Evolutionary conservation across 2,113 vertebrate genomes (phyloP).

Genomic region (Ascaphus truei): DNA sequence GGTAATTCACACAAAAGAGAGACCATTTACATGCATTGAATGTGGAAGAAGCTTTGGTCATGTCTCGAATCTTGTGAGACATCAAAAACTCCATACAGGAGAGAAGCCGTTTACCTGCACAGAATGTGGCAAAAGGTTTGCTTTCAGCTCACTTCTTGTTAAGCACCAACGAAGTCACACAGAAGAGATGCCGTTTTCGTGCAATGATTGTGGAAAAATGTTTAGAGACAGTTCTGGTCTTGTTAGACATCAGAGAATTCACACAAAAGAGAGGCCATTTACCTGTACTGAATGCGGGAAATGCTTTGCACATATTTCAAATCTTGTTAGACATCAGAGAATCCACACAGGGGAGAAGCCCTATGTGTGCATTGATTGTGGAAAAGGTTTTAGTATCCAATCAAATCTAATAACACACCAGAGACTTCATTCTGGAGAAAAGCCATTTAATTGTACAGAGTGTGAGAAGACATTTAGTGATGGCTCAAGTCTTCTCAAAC

Average conservation of each 20-base stretch:
- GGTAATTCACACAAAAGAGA: slow-evolving; percentile 37
- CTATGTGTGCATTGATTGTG: slow-evolving; percentile 25
- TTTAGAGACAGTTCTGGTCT: slow-evolving; percentile 35
- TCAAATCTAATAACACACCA: slow-evolving; percentile 29
- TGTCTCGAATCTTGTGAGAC: slow-evolving; percentile 35
- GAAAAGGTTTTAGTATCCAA: slow-evolving; percentile 31
- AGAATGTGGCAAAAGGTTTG: slow-evolving; percentile 35
- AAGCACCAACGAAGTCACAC: slow-evolving; percentile 39
- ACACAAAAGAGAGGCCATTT: slow-evolving; percentile 24
- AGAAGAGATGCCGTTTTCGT: slow-evolving; percentile 26
- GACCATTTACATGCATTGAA: slow-evolving; percentile 36
- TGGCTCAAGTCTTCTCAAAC: no score
- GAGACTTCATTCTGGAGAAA: slow-evolving; percentile 35
- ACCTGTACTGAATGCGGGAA: slow-evolving; percentile 35
- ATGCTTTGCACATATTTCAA: slow-evolving; percentile 24
- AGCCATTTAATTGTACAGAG: no score
- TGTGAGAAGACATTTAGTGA: no score
- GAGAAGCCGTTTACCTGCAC: slow-evolving; percentile 30
- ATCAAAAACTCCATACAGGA: slow-evolving; percentile 36
- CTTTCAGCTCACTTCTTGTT: slow-evolving; percentile 28
- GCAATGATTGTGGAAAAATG: slow-evolving; percentile 35
- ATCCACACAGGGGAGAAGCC: slow-evolving; percentile 17
- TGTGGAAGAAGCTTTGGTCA: slow-evolving; percentile 40
- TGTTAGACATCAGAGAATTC: slow-evolving; percentile 24
- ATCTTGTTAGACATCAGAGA: slow-evolving; percentile 29